Evolutionary conservation across 2,113 vertebrate genomes (phyloP).

Genomic region (Mormyrus lacerda): DNA sequence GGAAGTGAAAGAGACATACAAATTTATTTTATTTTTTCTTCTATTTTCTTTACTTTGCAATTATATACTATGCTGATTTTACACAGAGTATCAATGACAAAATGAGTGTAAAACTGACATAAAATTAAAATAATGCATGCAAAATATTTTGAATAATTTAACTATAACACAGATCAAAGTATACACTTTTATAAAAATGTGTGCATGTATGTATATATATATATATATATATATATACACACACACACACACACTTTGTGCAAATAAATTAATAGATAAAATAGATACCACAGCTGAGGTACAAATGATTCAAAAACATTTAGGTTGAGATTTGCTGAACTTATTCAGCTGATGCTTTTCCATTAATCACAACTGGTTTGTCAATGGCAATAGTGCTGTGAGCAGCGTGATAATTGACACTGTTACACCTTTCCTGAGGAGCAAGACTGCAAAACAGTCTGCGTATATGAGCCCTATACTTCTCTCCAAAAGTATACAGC

Average conservation of each 20-base stretch:
- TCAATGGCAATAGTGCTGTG: not conserved
- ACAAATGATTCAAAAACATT: not conserved
- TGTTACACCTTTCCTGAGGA: not conserved
- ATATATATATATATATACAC: no score
- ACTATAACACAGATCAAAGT: not conserved
- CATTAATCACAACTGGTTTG: not conserved
- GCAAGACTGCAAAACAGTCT: conserved; percentile 25
- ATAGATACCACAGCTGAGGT: not conserved
- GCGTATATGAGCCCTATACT: conserved; percentile 46
- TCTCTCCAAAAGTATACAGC: conserved; percentile 56
- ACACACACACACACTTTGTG: no score
- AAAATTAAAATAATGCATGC: not conserved
- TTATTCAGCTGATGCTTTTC: not conserved
- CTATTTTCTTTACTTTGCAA: not conserved
- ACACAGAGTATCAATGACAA: not conserved
- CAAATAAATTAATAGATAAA: not conserved
- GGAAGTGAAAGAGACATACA: not conserved
- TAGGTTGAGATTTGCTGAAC: conserved; percentile 15
- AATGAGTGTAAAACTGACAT: not conserved
- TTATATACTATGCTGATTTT: not conserved
- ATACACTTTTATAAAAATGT: not conserved
- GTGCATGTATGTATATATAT: not conserved
- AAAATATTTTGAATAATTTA: not conserved
- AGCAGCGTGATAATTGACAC: not conserved
- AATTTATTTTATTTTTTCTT: not conserved